Percentiles rank a stretch among this genome's conserved stretches.
phyloP scores from a whole-genome alignment of 2,113 vertebrate species.

The Tinamus guttatus region DNA sequence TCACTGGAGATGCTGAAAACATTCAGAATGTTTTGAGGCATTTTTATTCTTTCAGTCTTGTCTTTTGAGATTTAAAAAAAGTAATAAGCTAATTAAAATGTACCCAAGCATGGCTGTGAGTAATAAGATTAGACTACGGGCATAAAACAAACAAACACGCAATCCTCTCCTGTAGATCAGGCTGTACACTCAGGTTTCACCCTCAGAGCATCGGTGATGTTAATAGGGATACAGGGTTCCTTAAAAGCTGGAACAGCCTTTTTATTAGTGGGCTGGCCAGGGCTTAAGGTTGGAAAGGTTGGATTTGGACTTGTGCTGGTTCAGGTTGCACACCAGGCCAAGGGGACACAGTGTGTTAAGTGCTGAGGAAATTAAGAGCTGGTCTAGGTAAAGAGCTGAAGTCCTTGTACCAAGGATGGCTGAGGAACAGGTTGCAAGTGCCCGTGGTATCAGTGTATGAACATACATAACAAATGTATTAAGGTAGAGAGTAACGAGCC shows the following conservation, averaged over 20 bases:
- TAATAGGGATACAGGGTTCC: background rate
- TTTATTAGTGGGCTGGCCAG: background rate
- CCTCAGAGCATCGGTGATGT: background rate
- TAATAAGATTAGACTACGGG: slow-evolving; percentile 23
- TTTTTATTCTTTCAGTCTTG: slow-evolving; percentile 59
- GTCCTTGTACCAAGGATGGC: background rate
- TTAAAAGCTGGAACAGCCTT: background rate
- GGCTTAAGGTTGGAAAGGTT: background rate
- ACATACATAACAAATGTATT: background rate
- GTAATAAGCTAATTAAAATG: slow-evolving; percentile 72
- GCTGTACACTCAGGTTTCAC: background rate
- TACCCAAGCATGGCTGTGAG: slow-evolving; percentile 57
- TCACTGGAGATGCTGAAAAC: slow-evolving; percentile 16
- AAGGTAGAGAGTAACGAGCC: background rate
- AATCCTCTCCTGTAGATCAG: background rate
- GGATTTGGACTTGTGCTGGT: background rate
- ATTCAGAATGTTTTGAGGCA: slow-evolving; percentile 3
- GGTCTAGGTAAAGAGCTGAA: background rate
- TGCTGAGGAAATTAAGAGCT: background rate
- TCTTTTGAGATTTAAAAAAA: slow-evolving; percentile 43
- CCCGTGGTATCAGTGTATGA: background rate
- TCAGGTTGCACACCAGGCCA: background rate
- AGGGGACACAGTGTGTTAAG: background rate
- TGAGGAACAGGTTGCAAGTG: background rate
- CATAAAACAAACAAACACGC: slow-evolving; percentile 12